Evolutionary conservation across 2,113 vertebrate genomes (phyloP).

Genomic region (Callospermophilus lateralis): DNA sequence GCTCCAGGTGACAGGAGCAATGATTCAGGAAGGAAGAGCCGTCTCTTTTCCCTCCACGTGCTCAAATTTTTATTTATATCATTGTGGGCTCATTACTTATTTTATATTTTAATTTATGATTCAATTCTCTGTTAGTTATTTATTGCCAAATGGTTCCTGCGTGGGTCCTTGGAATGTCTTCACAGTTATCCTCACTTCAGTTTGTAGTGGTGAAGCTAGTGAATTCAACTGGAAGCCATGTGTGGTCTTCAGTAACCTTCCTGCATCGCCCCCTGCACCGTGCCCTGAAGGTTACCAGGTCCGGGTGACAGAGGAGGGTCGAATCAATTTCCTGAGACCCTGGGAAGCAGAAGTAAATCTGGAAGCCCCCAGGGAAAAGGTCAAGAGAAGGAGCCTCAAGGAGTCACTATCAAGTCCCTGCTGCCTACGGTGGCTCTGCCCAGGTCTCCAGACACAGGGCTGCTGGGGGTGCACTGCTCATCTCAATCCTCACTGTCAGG

Average conservation of each 20-base stretch:
- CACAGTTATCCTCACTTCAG: background rate
- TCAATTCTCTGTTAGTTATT: background rate
- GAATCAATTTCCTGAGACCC: background rate
- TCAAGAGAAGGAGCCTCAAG: background rate
- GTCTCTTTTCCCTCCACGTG: no score
- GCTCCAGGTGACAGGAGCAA: rapidly evolving
- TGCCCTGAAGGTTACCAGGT: background rate
- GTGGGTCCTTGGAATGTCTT: background rate
- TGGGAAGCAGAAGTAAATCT: background rate
- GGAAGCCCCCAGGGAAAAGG: background rate
- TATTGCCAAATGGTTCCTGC: background rate
- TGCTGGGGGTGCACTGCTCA: background rate
- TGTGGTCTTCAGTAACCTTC: no score
- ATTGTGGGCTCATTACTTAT: background rate
- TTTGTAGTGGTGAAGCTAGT: no score
- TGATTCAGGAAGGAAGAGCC: background rate
- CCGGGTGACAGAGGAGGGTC: background rate
- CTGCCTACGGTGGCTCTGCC: background rate
- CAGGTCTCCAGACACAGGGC: background rate
- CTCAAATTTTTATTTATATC: background rate
- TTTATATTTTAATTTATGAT: background rate
- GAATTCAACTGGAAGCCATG: background rate
- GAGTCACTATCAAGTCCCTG: rapidly evolving
- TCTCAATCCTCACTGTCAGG: background rate
- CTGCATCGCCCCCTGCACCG: background rate